These are phyloP conservation scores for Zeus faber DNA, from an alignment of 2,113 vertebrate genomes.

Conservation along the genomic window DNA sequence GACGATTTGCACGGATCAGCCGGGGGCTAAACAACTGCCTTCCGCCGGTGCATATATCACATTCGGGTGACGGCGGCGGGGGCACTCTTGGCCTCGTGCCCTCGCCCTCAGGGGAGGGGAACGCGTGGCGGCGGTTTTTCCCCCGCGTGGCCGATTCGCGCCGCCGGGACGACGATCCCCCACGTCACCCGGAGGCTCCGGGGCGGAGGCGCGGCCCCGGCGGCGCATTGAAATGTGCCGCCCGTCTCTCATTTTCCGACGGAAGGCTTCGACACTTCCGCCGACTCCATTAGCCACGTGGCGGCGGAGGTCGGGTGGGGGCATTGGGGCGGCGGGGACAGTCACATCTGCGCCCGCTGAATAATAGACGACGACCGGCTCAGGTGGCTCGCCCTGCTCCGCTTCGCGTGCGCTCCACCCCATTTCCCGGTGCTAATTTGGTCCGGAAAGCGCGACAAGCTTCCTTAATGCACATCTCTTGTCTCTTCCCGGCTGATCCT, in stretches of 20 bases:
- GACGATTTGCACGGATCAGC: conserved; percentile 29
- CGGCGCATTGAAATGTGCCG: conserved; percentile 47
- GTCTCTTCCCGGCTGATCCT: conserved; percentile 32
- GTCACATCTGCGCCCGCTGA: conserved; percentile 68
- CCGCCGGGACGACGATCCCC: conserved; percentile 36
- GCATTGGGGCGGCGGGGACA: conserved; percentile 61
- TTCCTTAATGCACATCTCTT: conserved; percentile 52
- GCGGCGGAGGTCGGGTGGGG: conserved; percentile 27
- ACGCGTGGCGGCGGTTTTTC: conserved; percentile 39
- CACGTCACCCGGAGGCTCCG: conserved; percentile 57
- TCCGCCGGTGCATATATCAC: conserved; percentile 40
- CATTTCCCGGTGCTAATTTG: conserved; percentile 43
- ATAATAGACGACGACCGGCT: conserved; percentile 64
- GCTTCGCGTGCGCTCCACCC: conserved; percentile 23
- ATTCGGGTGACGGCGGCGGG: conserved; percentile 31
- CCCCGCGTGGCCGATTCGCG: conserved; percentile 46
- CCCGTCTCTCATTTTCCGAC: conserved; percentile 39
- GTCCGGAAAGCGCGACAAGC: conserved; percentile 21
- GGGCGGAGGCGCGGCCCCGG: conserved; percentile 43
- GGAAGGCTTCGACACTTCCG: conserved; percentile 30
- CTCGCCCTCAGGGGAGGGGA: conserved; percentile 36
- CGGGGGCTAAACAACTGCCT: conserved; percentile 22
- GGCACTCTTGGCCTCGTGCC: conserved; percentile 39
- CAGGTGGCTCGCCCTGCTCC: conserved; percentile 39
- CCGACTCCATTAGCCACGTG: conserved; percentile 54